These are phyloP conservation scores for Sussaba pulchella DNA, from an alignment of 2,888 invertebrate genomes.

Conservation along the genomic window DNA sequence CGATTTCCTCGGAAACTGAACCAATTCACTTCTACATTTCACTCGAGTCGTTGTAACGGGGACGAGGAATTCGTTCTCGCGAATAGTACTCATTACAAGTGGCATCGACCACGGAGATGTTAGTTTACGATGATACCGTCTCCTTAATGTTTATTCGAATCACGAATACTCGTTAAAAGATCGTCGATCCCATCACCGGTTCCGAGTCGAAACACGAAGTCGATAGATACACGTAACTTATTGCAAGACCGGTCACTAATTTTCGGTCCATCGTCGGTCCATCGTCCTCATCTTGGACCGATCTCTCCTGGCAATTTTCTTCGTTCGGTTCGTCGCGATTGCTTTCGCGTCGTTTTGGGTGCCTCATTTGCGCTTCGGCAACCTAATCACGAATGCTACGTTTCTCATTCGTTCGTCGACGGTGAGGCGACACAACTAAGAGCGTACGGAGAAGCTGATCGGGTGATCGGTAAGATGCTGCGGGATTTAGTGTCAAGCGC, in stretches of 20 bases:
- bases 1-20: background rate
- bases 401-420: no score
- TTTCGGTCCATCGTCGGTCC: background rate
- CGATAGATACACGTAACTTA: constrained; percentile 24
- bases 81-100: constrained; percentile 1
- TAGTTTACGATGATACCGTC: background rate
- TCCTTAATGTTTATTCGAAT: background rate
- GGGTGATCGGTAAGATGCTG: no score
- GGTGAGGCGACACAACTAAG: background rate
- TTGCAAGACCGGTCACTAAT: constrained; percentile 30
- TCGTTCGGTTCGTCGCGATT: background rate
- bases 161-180: background rate
- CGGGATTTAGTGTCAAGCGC: no score
- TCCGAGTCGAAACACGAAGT: background rate
- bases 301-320: background rate
- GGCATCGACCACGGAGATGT: background rate
- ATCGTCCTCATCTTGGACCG: background rate
- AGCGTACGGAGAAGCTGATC: background rate
- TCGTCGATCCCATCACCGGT: background rate
- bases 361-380: background rate
- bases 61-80: background rate
- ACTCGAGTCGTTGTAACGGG: background rate
- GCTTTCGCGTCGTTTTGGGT: background rate
- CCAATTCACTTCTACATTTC: background rate
- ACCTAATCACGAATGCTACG: no score